Base-by-base conservation (phyloP, 2,113 vertebrate species). In the Alouatta palliata region DNA sequence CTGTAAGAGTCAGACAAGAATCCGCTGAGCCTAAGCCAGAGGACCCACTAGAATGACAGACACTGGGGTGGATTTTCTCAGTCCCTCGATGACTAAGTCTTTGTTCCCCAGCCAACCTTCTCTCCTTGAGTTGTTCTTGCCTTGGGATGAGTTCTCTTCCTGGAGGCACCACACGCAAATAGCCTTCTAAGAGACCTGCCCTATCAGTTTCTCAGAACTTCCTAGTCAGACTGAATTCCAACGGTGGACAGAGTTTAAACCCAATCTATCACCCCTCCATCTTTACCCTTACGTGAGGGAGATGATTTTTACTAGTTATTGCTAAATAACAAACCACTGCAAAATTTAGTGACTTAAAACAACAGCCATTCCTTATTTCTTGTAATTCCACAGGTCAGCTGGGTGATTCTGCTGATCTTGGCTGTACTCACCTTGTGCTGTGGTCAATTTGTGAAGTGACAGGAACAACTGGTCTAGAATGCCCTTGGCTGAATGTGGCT, bases 361-460 rank as follows among this genome's bases (percentile, higher is more conserved):
- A 73, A 49, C 35, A 56, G 79, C 43, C 1, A 35, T 73, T 82
- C 80, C 70, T 86, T 91, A 49, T 79, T 95, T 84, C 47, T 94
- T 54, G 64, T 6, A 73, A 68, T 37, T 61, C 54, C 87, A 17
- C 21, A 25, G n/a, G 40, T 91, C 80, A 61, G 21, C 47, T 25
- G 30, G 88, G 58, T 66, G 9, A 66, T 77, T 91, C 64, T 94
- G 43, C 82, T 93, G 35, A 81, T 95, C 56, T 93, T 77, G 79
- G 40, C 49, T 70, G 40, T 68, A 61, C 45, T 92, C 64, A 77
- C 17, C 70, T 73, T 8, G 30, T 89, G 71, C 21, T 94, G 35
- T 68, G 61, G 54, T 21, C 23, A 75, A 10, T 79, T 37, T 70
- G 7, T 58, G 83, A 80, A 87, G 70, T 56, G 70, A 87, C n/a